A percentile compares a stretch with the other conserved stretches of the same genome.
Conservation (phyloP, 2,797 vertebrate genomes). For the Betta splendens region DNA sequence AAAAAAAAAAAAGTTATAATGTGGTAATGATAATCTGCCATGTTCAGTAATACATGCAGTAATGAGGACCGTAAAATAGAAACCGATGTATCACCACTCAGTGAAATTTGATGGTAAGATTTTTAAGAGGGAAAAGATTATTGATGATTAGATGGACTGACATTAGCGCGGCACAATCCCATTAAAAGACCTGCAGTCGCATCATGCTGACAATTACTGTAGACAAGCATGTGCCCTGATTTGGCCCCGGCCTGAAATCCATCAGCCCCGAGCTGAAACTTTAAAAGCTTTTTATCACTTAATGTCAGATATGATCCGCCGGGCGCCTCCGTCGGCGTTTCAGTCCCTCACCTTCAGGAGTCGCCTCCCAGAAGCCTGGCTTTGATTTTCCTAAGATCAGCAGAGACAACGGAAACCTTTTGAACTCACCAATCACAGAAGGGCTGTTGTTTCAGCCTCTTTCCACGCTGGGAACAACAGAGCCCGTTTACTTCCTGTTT, state of each 20-base stretch:
- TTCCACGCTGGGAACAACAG: no score
- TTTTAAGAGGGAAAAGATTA: not conserved
- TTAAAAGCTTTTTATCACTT: slow-evolving; percentile 26
- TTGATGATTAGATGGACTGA: not conserved
- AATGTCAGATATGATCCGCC: slow-evolving; percentile 17
- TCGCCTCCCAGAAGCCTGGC: slow-evolving; percentile 2
- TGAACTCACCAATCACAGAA: not conserved
- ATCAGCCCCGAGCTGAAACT: slow-evolving; percentile 7
- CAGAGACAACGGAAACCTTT: slow-evolving; percentile 8
- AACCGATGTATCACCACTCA: not conserved
- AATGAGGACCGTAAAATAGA: not conserved
- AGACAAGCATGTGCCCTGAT: slow-evolving; percentile 6
- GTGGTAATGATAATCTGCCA: slow-evolving; percentile 3
- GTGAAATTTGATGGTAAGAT: not conserved
- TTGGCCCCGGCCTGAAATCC: slow-evolving; percentile 17
- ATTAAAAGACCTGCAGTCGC: not conserved
- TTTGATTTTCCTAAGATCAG: slow-evolving; percentile 4
- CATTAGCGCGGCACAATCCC: not conserved
- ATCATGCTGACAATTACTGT: slow-evolving; percentile 3
- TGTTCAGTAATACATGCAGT: not conserved
- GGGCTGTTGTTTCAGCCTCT: not conserved
- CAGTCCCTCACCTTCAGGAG: slow-evolving; percentile 8
- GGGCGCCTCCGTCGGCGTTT: slow-evolving; percentile 7
- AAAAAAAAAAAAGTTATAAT: no score
- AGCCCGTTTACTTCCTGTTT: no score